Evolutionary conservation across 92 coral and sea anemone species (phyloP).

Genomic region (Epizoanthus rinbou): DNA sequence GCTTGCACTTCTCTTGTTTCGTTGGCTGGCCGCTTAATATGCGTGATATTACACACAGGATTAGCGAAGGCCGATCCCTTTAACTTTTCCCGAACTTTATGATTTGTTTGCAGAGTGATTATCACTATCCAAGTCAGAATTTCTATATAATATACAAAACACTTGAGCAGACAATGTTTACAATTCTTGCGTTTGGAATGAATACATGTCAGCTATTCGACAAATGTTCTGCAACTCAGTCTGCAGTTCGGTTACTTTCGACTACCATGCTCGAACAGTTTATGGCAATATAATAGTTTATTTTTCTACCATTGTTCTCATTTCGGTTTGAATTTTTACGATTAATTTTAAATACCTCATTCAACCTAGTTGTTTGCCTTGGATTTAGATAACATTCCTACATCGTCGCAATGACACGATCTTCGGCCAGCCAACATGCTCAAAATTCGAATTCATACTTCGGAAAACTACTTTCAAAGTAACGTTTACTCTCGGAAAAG

Average conservation of each 20-base stretch:
- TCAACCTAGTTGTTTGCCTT: too few relatives aligned
- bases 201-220: neutral
- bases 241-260: too few relatives aligned
- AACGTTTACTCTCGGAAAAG: too few relatives aligned
- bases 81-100: constrained; percentile 16
- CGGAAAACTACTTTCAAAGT: too few relatives aligned
- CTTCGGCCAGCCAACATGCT: too few relatives aligned
- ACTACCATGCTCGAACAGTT: too few relatives aligned
- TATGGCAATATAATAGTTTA: too few relatives aligned
- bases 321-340: neutral
- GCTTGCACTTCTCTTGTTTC: neutral
- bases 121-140: neutral
- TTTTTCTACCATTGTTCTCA: neutral
- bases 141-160: neutral
- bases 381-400: too few relatives aligned
- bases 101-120: constrained; percentile 14
- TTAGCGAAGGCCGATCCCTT: constrained; percentile 2
- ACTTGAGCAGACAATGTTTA: neutral
- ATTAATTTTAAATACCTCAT: too few relatives aligned
- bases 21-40: neutral
- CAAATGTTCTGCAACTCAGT: too few relatives aligned
- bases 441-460: too few relatives aligned
- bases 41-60: neutral
- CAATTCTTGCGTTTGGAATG: neutral
- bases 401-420: too few relatives aligned